Conservation (phyloP, 2,113 vertebrate genomes). For the Cercocebus atys region DNA sequence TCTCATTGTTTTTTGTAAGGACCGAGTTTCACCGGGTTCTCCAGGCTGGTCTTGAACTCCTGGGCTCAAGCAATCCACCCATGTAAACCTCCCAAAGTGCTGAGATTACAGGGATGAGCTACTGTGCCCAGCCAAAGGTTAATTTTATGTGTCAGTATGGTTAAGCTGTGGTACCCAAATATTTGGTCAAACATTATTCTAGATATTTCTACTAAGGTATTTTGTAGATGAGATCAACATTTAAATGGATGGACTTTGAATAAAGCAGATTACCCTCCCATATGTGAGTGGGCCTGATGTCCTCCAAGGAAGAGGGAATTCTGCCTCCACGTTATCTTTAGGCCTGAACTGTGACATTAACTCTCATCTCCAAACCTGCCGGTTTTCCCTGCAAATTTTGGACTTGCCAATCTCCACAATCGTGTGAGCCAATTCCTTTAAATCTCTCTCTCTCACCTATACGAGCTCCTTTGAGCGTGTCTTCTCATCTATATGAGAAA, state of each 20-base stretch:
- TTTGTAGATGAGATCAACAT: neutral
- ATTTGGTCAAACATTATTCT: neutral
- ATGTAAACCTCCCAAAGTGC: no score
- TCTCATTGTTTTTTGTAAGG: fast-evolving
- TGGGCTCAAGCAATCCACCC: no score
- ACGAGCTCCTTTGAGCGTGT: no score
- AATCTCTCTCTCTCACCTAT: neutral
- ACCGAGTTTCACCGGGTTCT: no score
- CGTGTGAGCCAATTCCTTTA: neutral
- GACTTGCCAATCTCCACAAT: neutral
- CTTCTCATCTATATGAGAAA: neutral
- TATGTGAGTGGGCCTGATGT: neutral
- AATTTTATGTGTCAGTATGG: neutral
- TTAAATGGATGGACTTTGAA: neutral
- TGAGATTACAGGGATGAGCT: no score
- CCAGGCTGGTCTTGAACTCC: no score
- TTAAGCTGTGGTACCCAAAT: neutral
- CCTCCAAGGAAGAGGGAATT: neutral
- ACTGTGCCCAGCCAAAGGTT: neutral
- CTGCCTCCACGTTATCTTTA: neutral
- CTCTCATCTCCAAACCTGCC: neutral
- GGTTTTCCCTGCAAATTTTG: neutral
- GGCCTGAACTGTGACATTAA: neutral
- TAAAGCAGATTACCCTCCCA: neutral
- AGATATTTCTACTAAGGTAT: neutral